Evolutionary conservation across 2,888 invertebrate species (phyloP), one percentile per base, ranked within the genome.

Genomic region (Petrolisthes manimaculis): DNA sequence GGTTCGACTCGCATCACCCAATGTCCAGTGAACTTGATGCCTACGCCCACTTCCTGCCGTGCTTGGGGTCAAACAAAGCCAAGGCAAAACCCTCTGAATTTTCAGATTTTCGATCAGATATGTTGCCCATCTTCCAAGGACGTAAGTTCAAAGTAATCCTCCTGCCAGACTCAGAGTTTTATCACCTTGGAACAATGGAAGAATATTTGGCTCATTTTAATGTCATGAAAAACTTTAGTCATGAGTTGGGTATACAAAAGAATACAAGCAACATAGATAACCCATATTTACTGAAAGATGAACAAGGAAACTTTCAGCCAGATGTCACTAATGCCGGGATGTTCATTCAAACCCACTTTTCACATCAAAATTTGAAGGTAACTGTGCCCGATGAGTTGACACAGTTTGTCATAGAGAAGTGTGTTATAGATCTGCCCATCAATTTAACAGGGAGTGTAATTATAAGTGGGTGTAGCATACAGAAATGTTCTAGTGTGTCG

Each of bases 1-100:
- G 93, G 89, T 92, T 92, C 86, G 81, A 51, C 9, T 81, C 80
- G 4, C 91, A 92, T 84, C 91, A 92, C 8, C 92, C 92, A 5
- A 86, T 93, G 14, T 91, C 91, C 9, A 93, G 93, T 92, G 94
- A 94, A 92, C 92, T 94, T 83, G 93, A 93, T 92, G 93, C 93
- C 12, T 94, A 94, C 92, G 93, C 93, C 1, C 94, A 94, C 91
- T 93, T 94, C 91, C 92, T 94, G 18, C 93, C 93, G 84, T 92
- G 93, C 4, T 92, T 94, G 92, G 89, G 90, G 3, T 53, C 67
- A 18, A 81, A 79, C 54, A 83, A 74, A 80, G 69, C 78, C 51
- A 9, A 55, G 3, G 71, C 77, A 3, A 71, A 83, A 18, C 51
- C 79, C 9, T 79, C 54, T 9, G 79, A 79, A 4, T 82, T 53